These are phyloP conservation scores for Terebella lapidaria DNA, from an alignment of 2,888 invertebrate genomes.

Conservation along the genomic window DNA sequence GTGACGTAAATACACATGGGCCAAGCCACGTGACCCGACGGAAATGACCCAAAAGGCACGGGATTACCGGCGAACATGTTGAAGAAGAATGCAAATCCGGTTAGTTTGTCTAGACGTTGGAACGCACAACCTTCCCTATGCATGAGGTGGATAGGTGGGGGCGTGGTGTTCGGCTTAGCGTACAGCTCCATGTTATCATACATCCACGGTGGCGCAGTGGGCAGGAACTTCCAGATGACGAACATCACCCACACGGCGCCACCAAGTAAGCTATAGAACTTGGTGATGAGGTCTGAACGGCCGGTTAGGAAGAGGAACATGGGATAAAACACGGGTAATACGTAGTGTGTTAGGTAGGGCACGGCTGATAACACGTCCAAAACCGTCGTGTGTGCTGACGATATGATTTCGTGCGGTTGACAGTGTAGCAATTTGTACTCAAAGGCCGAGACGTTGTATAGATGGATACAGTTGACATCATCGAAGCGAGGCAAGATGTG, in stretches of 20 bases:
- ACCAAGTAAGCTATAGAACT: conserved; percentile 28
- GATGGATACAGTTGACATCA: conserved; percentile 18
- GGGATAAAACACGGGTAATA: conserved; percentile 23
- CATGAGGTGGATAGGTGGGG: conserved; percentile 2
- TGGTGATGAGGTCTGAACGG: conserved; percentile 10
- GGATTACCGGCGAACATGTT: conserved; percentile 27
- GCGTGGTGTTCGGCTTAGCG: background rate
- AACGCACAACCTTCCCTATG: conserved; percentile 29
- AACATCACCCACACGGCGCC: conserved; percentile 24
- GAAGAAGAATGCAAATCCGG: conserved; percentile 23
- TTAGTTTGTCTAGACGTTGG: conserved; percentile 19
- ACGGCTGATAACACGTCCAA: conserved; percentile 24
- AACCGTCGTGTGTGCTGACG: conserved; percentile 7
- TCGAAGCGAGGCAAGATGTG: conserved; percentile 16
- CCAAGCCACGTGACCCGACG: conserved; percentile 31
- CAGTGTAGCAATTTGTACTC: conserved; percentile 19
- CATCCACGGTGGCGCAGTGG: conserved; percentile 30
- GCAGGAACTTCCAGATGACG: conserved; percentile 26
- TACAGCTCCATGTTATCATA: conserved; percentile 15
- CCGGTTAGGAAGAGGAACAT: conserved; percentile 14
- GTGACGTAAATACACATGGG: conserved; percentile 20
- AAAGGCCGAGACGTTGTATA: conserved; percentile 24
- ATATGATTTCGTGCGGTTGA: conserved; percentile 19
- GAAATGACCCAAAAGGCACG: conserved; percentile 28
- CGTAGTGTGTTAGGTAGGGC: conserved; percentile 26